Base-by-base conservation (phyloP, 2,797 vertebrate species). In the Pagetopsis macropterus region DNA sequence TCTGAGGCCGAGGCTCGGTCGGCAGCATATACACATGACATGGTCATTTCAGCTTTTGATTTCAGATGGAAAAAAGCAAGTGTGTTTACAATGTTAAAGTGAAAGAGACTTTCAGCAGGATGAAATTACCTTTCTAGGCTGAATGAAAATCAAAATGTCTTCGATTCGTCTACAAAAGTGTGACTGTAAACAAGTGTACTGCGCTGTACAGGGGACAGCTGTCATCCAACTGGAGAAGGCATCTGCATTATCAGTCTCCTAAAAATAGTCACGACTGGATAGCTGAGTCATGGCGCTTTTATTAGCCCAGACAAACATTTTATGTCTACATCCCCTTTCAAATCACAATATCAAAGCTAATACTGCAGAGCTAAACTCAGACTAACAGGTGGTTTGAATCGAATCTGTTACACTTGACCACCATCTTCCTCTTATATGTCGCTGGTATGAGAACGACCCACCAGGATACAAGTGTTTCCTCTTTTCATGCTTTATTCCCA, bases 401-500 rank as follows among this genome's bases (percentile, higher is more conserved):
- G n/a, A 68, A 79, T 78, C 31, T 58, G 31, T 63, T 65, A 49
- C 3, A 15, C 65, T 84, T 55, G 68, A 81, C 37, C 50, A 78
- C 17, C 9, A 62, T 41, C 19, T 71, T 49, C 70, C 44, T 73
- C 54, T 49, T 19, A 40, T 63, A 41, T 17, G 31, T n/a, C 44
- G 62, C 43, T 72, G 23, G 19, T 73, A 59, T 77, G 67, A 75
- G 56, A 16, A 44, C 70, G 70, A 73, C 54, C 40, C 50, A 57
- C 9, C 45, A 70, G 50, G 23, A 67, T 8, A 44, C 49, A 73
- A 84, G 61, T 52, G 33, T 75, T 84, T 75, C 58, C 76, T 72
- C 60, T 70, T 78, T 69, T 68, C 27, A 79, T 79, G 56, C 57
- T 79, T 60, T 43, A 65, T 55, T 76, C 21, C 31, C 72, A 75